Percentiles rank a stretch among this genome's conserved stretches.
Conservation (phyloP, 1,140 invertebrate genomes). For the Leptopilina boulardi region DNA sequence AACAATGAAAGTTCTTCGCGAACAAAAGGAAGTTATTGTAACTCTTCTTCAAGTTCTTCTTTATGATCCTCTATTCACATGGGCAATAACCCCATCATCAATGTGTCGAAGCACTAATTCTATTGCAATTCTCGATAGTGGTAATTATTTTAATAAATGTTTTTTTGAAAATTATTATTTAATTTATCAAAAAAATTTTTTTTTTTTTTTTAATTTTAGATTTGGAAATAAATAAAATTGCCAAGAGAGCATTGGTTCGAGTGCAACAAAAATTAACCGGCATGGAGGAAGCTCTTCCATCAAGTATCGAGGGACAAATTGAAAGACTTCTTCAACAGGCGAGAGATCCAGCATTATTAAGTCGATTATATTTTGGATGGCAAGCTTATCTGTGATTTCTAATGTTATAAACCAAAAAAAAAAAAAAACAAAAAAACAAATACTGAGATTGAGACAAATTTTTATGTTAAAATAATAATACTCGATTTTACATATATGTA, state of each 20-base stretch:
- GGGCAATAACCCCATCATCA: slow-evolving; percentile 82
- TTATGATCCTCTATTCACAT: slow-evolving; percentile 94
- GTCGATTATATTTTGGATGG: slow-evolving; percentile 89
- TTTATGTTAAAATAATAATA: too few relatives aligned
- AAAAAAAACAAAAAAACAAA: neutral
- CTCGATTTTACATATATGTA: too few relatives aligned
- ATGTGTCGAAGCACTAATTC: slow-evolving; percentile 66
- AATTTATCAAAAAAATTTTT: neutral
- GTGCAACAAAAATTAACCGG: slow-evolving; percentile 91
- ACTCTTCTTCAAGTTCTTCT: slow-evolving; percentile 94
- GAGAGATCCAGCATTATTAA: slow-evolving; percentile 86
- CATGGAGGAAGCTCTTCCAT: slow-evolving; percentile 82
- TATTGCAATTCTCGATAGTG: slow-evolving; percentile 34
- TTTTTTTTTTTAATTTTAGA: slow-evolving; percentile 1
- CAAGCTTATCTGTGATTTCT: slow-evolving; percentile 83
- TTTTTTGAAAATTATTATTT: neutral
- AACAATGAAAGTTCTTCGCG: slow-evolving; percentile 88
- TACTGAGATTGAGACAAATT: too few relatives aligned
- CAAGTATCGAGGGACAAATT: slow-evolving; percentile 87
- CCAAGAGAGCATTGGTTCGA: slow-evolving; percentile 87
- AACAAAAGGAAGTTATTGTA: slow-evolving; percentile 87
- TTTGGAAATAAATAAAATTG: slow-evolving; percentile 78
- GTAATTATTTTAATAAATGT: slow-evolving; percentile 16
- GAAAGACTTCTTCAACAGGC: slow-evolving; percentile 90
- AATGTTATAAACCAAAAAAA: neutral